phyloP scores from a whole-genome alignment of 2,113 vertebrate species.

The Pelmatolapia mariae region DNA sequence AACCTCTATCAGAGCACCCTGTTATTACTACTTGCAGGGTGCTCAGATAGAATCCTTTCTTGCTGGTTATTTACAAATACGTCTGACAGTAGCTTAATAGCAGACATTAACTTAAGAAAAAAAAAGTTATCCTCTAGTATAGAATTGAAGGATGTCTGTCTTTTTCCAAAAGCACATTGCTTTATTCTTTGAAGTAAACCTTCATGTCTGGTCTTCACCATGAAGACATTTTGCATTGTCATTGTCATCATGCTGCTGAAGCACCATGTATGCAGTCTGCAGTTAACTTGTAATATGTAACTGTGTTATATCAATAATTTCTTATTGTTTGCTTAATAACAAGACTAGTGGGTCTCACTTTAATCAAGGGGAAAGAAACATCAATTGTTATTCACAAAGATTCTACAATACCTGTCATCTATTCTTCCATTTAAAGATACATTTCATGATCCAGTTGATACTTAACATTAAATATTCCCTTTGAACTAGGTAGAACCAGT shows the following conservation, averaged over 20 bases:
- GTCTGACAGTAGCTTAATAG: no score
- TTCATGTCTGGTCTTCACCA: background rate
- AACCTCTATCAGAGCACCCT: background rate
- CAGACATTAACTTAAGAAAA: no score
- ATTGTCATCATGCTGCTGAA: background rate
- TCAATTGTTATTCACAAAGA: background rate
- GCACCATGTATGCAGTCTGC: background rate
- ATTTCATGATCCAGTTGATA: background rate
- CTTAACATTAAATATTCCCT: background rate
- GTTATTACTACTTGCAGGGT: background rate
- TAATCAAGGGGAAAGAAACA: background rate
- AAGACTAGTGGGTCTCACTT: background rate
- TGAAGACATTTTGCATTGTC: background rate
- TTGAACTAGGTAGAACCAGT: background rate
- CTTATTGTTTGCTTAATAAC: background rate
- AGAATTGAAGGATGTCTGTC: background rate
- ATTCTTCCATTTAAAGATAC: background rate
- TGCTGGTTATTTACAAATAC: no score
- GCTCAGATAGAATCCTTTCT: background rate
- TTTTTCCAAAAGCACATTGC: background rate
- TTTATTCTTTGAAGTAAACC: background rate
- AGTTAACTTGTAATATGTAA: background rate
- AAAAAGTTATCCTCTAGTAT: background rate
- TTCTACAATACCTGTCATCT: background rate
- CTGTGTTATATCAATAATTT: background rate